phyloP scores from a whole-genome alignment of 37 sponge, comb jelly and placozoan species.

The Spongia lamella region DNA sequence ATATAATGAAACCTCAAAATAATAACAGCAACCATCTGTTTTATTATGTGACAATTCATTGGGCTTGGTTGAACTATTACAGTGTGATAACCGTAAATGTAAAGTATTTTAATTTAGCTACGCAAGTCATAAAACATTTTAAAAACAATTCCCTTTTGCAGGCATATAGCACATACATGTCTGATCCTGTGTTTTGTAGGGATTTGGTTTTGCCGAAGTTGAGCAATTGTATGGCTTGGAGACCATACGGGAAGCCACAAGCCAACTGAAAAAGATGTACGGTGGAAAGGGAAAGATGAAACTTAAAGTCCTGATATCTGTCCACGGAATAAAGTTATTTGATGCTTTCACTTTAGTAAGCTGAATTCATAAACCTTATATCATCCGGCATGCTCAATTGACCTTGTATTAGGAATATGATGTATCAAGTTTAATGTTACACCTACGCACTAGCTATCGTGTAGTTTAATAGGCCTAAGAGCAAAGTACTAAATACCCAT shows the following conservation, averaged over 20 bases:
- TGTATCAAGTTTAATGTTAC: too few relatives aligned
- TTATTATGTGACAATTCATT: not conserved
- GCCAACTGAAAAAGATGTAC: slow-evolving; percentile 76
- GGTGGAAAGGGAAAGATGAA: slow-evolving; percentile 78
- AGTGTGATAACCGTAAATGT: too few relatives aligned
- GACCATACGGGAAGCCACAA: slow-evolving; percentile 66
- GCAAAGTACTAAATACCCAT: not conserved
- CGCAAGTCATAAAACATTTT: too few relatives aligned
- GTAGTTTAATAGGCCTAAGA: too few relatives aligned
- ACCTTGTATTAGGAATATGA: too few relatives aligned
- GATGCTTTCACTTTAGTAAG: slow-evolving; percentile 67
- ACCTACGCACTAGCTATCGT: too few relatives aligned
- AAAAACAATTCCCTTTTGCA: not conserved
- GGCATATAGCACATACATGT: not conserved
- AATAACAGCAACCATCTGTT: not conserved
- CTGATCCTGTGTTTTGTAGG: slow-evolving; percentile 21
- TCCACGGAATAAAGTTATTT: slow-evolving; percentile 82
- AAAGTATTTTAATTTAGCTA: not conserved
- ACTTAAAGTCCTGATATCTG: slow-evolving; percentile 80
- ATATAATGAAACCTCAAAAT: not conserved
- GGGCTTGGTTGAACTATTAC: too few relatives aligned
- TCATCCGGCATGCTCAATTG: too few relatives aligned
- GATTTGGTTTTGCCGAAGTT: slow-evolving; percentile 83
- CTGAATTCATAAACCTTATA: too few relatives aligned
- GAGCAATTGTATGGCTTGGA: slow-evolving; percentile 88